phyloP scores from a whole-genome alignment of 2,797 vertebrate species.

The Megaceryle alcyon region DNA sequence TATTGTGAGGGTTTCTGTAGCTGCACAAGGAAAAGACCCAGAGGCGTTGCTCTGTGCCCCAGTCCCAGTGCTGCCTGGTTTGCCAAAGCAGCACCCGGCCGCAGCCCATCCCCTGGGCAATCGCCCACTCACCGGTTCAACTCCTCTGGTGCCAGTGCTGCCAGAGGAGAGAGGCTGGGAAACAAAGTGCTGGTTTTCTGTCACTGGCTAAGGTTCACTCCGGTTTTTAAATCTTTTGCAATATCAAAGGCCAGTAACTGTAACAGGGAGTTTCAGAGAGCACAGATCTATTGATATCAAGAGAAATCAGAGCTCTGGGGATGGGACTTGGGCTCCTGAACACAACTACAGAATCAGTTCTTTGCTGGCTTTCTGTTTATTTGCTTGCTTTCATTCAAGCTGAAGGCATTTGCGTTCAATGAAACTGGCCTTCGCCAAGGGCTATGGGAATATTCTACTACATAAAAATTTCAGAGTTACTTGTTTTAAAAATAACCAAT shows the following conservation, averaged over 20 bases:
- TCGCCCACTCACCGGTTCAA: accelerated
- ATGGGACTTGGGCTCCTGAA: neutral
- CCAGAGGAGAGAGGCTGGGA: neutral
- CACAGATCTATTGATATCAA: neutral
- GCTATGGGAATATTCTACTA: neutral
- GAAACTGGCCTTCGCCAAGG: neutral
- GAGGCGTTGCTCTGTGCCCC: neutral
- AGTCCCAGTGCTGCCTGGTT: accelerated
- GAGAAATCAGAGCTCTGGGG: neutral
- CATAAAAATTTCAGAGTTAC: neutral
- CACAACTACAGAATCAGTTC: neutral
- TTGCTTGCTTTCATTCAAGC: neutral
- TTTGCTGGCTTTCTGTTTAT: neutral
- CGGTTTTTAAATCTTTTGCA: accelerated
- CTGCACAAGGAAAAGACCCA: neutral
- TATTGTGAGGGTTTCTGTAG: neutral
- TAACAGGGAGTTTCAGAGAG: neutral
- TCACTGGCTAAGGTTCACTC: neutral
- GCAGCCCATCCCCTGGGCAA: accelerated
- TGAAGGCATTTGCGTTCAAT: constrained; percentile 29
- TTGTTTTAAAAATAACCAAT: neutral
- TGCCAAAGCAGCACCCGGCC: neutral
- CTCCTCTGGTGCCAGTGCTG: accelerated
- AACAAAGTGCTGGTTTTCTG: accelerated
- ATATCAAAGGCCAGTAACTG: neutral